These are phyloP conservation scores for Vanessa atalanta DNA, from an alignment of 1,140 invertebrate species.

Conservation along the genomic window DNA sequence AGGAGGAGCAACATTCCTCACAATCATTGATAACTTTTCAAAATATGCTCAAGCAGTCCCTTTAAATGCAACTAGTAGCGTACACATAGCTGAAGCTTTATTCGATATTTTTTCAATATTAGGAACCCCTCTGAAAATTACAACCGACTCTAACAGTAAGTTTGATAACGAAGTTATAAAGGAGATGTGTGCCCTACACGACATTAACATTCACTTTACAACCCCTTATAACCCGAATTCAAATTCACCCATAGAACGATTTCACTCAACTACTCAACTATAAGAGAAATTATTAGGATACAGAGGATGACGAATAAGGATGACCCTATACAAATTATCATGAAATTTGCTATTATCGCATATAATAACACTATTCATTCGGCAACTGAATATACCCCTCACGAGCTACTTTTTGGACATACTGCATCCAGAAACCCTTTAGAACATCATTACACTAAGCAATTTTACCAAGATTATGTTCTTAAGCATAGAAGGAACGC, in stretches of 20 bases:
- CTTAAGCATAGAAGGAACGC: neutral
- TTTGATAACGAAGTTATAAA: conserved; percentile 45
- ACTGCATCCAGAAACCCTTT: conserved; percentile 32
- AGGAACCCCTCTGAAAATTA: conserved; percentile 42
- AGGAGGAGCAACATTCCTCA: conserved; percentile 41
- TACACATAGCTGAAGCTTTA: conserved; percentile 47
- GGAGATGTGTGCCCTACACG: conserved; percentile 35
- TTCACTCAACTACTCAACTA: conserved; percentile 42
- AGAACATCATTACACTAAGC: conserved; percentile 31
- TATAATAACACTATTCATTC: neutral
- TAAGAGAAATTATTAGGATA: conserved; percentile 53
- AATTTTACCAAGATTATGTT: conserved; percentile 33
- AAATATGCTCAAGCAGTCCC: conserved; percentile 44
- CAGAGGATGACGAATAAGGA: conserved; percentile 43
- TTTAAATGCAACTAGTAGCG: conserved; percentile 31
- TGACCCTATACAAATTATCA: neutral
- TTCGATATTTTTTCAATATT: conserved; percentile 34
- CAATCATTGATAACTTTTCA: conserved; percentile 45
- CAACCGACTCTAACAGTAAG: conserved; percentile 42
- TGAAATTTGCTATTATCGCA: neutral
- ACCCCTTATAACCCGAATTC: conserved; percentile 53
- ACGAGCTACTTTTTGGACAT: conserved; percentile 28
- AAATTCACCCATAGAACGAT: conserved; percentile 53
- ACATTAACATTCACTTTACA: conserved; percentile 59
- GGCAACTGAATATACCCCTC: conserved; percentile 17